Evolutionary conservation across 2,888 invertebrate species (phyloP).

Genomic region (Graphium colonna): DNA sequence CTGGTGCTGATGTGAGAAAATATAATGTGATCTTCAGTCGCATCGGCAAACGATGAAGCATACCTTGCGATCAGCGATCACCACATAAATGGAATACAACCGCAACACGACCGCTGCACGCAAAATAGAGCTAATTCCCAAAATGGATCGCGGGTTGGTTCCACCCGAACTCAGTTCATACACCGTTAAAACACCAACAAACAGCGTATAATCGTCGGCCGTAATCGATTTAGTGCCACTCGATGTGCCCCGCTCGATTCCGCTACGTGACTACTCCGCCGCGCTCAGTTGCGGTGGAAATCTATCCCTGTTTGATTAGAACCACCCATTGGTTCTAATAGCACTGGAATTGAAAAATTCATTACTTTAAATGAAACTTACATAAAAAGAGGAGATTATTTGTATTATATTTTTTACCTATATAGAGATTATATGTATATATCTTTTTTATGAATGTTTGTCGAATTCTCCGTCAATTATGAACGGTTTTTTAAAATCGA

Average conservation of each 20-base stretch:
- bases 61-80: too few relatives aligned
- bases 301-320: not conserved
- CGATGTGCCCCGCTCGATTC: conserved; percentile 28
- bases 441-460: too few relatives aligned
- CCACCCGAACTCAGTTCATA: conserved; percentile 11
- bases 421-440: too few relatives aligned
- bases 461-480: too few relatives aligned
- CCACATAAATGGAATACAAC: not conserved
- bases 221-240: conserved; percentile 45
- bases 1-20: too few relatives aligned
- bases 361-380: too few relatives aligned
- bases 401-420: too few relatives aligned
- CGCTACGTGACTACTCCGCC: not conserved
- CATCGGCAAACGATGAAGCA: too few relatives aligned
- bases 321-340: too few relatives aligned
- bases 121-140: conserved; percentile 12
- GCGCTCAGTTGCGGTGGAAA: not conserved
- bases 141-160: conserved; percentile 5
- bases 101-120: not conserved
- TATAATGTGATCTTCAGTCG: too few relatives aligned
- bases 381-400: too few relatives aligned
- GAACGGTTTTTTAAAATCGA: too few relatives aligned
- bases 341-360: not conserved
- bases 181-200: conserved; percentile 20
- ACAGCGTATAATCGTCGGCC: conserved; percentile 20